Conservation (phyloP, 2,797 vertebrate genomes). For the Argentina silus region DNA sequence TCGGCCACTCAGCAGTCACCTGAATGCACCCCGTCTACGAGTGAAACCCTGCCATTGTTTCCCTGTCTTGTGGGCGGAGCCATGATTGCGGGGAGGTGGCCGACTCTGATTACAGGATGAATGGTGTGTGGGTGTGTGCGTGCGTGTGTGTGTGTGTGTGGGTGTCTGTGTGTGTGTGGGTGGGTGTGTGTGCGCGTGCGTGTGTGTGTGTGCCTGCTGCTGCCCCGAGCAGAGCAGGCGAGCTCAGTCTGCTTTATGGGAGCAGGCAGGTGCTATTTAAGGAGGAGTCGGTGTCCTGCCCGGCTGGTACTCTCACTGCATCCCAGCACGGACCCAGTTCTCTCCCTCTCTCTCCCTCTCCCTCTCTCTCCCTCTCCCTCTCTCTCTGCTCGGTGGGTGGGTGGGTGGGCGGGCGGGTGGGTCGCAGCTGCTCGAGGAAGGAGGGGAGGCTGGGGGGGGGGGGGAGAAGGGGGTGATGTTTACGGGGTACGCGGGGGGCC, state of each 20-base stretch:
- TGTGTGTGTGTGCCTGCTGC: conserved; percentile 37
- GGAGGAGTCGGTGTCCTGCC: conserved; percentile 67
- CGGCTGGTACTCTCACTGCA: conserved; percentile 23
- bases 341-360: conserved; percentile 11
- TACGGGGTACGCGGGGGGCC: conserved; percentile 77
- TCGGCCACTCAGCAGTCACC: conserved; percentile 68
- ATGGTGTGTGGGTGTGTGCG: conserved; percentile 3
- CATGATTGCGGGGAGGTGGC: conserved; percentile 51
- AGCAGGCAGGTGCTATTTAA: conserved; percentile 78
- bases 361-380: neutral
- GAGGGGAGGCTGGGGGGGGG: neutral
- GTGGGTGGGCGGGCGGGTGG: conserved; percentile 54
- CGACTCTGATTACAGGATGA: conserved; percentile 81
- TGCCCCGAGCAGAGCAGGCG: conserved; percentile 58
- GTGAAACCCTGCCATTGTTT: conserved; percentile 70
- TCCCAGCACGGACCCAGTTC: conserved; percentile 53
- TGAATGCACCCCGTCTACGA: conserved; percentile 69
- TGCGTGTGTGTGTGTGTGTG: conserved; percentile 12
- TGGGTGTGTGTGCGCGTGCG: conserved; percentile 22
- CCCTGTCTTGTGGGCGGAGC: conserved; percentile 69
- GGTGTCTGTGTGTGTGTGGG: neutral
- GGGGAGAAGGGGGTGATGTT: conserved; percentile 67
- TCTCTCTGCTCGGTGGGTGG: conserved; percentile 51
- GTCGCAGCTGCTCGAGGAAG: conserved; percentile 30
- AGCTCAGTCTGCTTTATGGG: conserved; percentile 16